Conservation (phyloP, 2,113 vertebrate genomes). For the Ahaetulla prasina region DNA sequence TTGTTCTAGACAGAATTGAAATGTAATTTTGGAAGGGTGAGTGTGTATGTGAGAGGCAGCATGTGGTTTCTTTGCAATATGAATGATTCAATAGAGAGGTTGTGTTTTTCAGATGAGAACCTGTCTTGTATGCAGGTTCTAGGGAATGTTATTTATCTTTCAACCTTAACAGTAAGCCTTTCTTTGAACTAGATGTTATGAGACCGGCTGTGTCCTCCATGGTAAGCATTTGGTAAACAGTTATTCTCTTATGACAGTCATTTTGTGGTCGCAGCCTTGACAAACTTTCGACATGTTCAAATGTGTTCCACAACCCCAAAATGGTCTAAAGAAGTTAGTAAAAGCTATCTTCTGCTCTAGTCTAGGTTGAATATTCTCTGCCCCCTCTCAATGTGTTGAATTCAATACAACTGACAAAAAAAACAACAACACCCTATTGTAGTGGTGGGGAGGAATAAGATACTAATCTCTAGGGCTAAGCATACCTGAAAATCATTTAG, state of each 20-base stretch:
- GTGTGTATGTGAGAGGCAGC: neutral
- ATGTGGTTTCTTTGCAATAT: neutral
- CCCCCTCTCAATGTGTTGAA: neutral
- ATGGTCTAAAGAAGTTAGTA: neutral
- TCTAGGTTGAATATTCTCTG: neutral
- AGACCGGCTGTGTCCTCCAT: neutral
- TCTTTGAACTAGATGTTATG: neutral
- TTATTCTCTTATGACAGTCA: neutral
- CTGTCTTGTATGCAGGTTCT: neutral
- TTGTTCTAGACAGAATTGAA: neutral
- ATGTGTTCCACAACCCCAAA: neutral
- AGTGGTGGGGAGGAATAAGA: neutral
- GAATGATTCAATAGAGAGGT: neutral
- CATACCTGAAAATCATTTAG: neutral
- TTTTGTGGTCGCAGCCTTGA: neutral
- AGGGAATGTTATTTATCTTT: neutral
- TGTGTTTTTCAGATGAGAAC: neutral
- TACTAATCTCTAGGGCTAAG: neutral
- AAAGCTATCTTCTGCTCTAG: neutral
- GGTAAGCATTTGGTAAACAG: neutral
- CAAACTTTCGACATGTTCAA: neutral
- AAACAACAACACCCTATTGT: neutral
- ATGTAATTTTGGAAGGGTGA: neutral
- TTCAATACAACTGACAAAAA: neutral
- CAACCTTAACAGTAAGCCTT: neutral